A percentile compares a stretch with the other conserved stretches of the same genome.
These are phyloP conservation scores for Drosophila melanosoma DNA, from an alignment of 2,888 invertebrate genomes.

Conservation along the genomic window DNA sequence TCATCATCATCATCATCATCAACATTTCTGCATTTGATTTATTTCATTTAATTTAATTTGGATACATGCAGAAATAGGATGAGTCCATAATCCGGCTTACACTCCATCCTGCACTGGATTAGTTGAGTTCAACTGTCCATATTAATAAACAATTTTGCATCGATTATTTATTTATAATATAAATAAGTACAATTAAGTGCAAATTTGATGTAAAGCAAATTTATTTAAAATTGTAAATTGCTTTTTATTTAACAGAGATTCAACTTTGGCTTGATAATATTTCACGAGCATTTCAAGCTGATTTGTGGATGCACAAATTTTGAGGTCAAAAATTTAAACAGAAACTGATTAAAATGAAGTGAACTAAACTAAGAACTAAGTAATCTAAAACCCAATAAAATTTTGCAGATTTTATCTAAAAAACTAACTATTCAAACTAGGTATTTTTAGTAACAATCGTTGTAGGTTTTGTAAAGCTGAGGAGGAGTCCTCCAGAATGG, in stretches of 20 bases:
- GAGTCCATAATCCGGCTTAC: constrained; percentile 4
- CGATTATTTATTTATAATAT: not conserved
- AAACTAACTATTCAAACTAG: too few relatives aligned
- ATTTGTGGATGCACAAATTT: too few relatives aligned
- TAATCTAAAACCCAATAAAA: too few relatives aligned
- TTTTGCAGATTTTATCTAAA: too few relatives aligned
- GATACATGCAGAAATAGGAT: not conserved
- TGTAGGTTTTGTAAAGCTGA: too few relatives aligned
- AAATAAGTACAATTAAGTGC: not conserved
- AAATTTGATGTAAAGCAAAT: not conserved
- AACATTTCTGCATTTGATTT: constrained; percentile 39
- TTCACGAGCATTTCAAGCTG: not conserved
- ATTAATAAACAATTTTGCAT: not conserved
- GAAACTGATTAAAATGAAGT: too few relatives aligned
- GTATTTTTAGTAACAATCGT: too few relatives aligned
- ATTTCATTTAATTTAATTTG: constrained; percentile 38
- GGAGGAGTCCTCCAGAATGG: too few relatives aligned
- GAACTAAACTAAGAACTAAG: too few relatives aligned
- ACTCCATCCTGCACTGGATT: not conserved
- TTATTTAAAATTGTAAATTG: not conserved
- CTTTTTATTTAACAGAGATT: not conserved
- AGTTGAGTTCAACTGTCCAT: not conserved
- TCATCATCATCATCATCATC: constrained; percentile 45
- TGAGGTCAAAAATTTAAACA: too few relatives aligned
- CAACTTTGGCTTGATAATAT: not conserved